Evolutionary conservation across 2,797 vertebrate genomes (phyloP).

Genomic region (Trichosurus vulpecula): DNA sequence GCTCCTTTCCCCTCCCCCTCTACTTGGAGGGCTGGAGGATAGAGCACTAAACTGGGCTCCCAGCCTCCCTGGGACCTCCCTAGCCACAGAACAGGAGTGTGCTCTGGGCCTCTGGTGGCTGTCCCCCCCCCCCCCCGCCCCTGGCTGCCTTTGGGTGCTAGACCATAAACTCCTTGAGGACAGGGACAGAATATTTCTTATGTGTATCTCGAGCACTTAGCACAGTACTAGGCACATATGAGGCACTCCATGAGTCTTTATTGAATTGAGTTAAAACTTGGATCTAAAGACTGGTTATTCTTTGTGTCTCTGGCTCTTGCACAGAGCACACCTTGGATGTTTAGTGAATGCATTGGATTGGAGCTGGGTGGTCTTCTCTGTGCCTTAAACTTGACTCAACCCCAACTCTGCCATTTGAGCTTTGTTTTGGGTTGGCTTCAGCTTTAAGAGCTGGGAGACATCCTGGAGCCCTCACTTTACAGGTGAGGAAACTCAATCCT

Average conservation of each 20-base stretch:
- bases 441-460: neutral
- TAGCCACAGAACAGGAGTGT: neutral
- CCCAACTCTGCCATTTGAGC: neutral
- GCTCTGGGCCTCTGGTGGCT: too few relatives aligned
- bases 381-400: too few relatives aligned
- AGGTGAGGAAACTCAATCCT: neutral
- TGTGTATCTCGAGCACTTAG: neutral
- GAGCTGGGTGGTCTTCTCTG: too few relatives aligned
- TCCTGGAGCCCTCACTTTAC: neutral
- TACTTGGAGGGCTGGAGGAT: neutral
- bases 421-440: neutral
- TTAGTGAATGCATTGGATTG: too few relatives aligned
- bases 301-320: too few relatives aligned
- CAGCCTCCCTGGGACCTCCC: neutral
- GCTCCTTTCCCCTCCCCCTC: neutral
- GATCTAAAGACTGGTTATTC: too few relatives aligned
- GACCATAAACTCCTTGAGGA: neutral
- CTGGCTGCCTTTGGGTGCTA: neutral
- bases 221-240: neutral
- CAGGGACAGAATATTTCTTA: neutral
- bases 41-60: neutral
- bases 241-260: too few relatives aligned
- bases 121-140: too few relatives aligned
- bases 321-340: too few relatives aligned
- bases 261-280: too few relatives aligned